Percentiles rank a stretch among this genome's conserved stretches.
These are phyloP conservation scores for Ridgeia piscesae DNA, from an alignment of 1,140 invertebrate genomes.

Conservation along the genomic window DNA sequence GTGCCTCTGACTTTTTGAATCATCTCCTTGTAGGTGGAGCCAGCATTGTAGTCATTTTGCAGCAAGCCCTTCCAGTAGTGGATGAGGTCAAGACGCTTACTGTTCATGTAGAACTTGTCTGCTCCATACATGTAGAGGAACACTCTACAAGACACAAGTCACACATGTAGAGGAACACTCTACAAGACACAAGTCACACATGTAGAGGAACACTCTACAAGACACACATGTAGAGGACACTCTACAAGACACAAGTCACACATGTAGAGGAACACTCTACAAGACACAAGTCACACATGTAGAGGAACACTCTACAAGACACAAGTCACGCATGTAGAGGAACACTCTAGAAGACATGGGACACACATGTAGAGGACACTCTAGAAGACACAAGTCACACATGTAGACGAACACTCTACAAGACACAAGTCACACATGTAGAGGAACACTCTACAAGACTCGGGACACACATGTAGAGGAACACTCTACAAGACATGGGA, in stretches of 20 bases:
- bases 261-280: background rate
- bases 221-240: background rate
- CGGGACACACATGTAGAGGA: background rate
- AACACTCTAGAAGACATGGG: background rate
- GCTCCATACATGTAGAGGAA: conserved; percentile 13
- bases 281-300: background rate
- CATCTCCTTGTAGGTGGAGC: conserved; percentile 28
- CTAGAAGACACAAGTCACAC: background rate
- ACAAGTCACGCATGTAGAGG: background rate
- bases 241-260: background rate
- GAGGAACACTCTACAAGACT: background rate
- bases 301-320: background rate
- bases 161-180: conserved; percentile 9
- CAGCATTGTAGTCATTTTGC: conserved; percentile 33
- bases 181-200: background rate
- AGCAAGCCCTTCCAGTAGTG: conserved; percentile 45
- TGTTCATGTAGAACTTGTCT: conserved; percentile 6
- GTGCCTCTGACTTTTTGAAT: background rate
- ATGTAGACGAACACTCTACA: background rate
- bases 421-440: background rate
- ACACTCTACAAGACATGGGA: background rate
- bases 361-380: background rate
- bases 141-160: background rate
- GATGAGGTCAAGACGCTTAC: conserved; percentile 37
- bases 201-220: background rate